These are phyloP conservation scores for Polypterus senegalus DNA, from an alignment of 2,113 vertebrate species.

Conservation along the genomic window DNA sequence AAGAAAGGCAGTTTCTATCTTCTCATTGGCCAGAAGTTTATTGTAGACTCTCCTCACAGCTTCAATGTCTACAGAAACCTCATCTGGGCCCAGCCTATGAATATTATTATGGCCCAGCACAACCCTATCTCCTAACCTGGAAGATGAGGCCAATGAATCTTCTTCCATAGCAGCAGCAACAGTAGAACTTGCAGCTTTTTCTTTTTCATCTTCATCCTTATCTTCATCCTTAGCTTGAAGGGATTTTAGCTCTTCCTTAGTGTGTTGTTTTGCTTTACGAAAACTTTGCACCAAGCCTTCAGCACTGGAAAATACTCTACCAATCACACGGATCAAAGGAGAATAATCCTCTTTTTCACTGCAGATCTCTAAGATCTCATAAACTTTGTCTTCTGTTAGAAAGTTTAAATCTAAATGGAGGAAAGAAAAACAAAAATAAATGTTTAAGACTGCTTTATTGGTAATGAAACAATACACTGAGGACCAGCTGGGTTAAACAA, in stretches of 20 bases:
- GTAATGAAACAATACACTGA: no score
- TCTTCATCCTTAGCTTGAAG: conserved; percentile 93
- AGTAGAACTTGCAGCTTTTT: conserved; percentile 64
- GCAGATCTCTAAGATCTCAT: conserved; percentile 77
- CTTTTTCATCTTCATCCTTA: conserved; percentile 95
- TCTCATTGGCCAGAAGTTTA: conserved; percentile 73
- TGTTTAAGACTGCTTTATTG: not conserved
- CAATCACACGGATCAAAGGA: conserved; percentile 76
- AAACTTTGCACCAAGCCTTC: conserved; percentile 86
- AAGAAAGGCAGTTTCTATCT: conserved; percentile 83
- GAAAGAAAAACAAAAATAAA: not conserved
- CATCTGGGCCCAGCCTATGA: conserved; percentile 54
- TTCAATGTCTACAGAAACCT: conserved; percentile 79
- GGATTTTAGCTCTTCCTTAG: conserved; percentile 77
- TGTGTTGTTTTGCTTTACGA: conserved; percentile 63
- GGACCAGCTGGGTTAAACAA: no score
- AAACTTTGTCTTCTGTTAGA: conserved; percentile 80
- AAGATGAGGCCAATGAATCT: conserved; percentile 57
- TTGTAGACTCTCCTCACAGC: conserved; percentile 80
- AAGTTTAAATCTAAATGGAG: conserved; percentile 69
- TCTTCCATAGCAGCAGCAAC: conserved; percentile 71
- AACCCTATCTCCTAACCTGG: conserved; percentile 52
- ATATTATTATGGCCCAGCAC: conserved; percentile 50
- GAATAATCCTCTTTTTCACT: conserved; percentile 78
- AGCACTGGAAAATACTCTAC: conserved; percentile 81